Base-by-base conservation (phyloP, 1,140 invertebrate genomes). In the Drosophila tsacasi region DNA sequence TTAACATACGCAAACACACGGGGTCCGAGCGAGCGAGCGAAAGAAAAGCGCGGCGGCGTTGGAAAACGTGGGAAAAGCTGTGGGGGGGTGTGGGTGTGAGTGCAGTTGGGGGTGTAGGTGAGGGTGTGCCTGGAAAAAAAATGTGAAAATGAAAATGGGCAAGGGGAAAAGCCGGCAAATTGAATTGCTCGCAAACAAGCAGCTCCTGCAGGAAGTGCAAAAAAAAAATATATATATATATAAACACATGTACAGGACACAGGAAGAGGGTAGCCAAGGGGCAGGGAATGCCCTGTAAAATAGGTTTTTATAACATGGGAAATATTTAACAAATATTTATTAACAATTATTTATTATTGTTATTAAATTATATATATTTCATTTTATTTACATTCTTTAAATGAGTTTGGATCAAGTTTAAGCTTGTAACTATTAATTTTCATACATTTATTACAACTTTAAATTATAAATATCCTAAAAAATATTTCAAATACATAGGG, bases 1-100 rank as follows among this genome's bases (percentile, higher is more conserved):
- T 89, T 89, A 89, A 83, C 80, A 87, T 89, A 87, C 84, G 81
- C 85, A 90, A 89, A 80, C 30, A 55, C 59, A 64, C 44, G 49
- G 57, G 27, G 47, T 23, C 54, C 32, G 32, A 17, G 46, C 52
- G 3, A 35, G 50, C n/a, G 40, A 39, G 52, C n/a, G 40, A 37
- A 59, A 25, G 40, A 40, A 58, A 49, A n/a, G 30, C 27, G 35
- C 62, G 44, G 52, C 27, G 63, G 54, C 27, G 52, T 19, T 3
- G 49, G 21, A 42, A 58, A 71, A 35, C 32, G 44, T 37, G 54
- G 54, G 42, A 46, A 65, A 46, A 47, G 64, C 54, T n/a, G n/a
- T n/a, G 5, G 13, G 19, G 19, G 19, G 35, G 19, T 25, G 3
- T 13, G 13, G 13, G n/a, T 35, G 35, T 47, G 23, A 23, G 23